phyloP scores from a whole-genome alignment of 2,797 vertebrate species.

The Alectoris magna region DNA sequence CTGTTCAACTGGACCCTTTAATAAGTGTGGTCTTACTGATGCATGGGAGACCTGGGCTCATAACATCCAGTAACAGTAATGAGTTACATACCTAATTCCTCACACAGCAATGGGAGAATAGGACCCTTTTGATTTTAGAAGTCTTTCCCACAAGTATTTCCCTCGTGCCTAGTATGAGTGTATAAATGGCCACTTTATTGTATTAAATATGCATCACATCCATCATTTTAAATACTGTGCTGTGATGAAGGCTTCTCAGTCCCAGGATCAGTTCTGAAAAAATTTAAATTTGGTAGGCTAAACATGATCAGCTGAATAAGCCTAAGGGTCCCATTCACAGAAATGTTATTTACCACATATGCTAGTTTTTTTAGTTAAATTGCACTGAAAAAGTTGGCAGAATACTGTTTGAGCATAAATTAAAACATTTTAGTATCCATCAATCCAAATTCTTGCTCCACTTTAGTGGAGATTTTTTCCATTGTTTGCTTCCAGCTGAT shows the following conservation, averaged over 20 bases:
- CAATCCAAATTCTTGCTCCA: conserved; percentile 32
- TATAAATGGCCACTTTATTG: conserved; percentile 83
- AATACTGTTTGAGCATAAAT: conserved; percentile 74
- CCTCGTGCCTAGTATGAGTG: conserved; percentile 78
- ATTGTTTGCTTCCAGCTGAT: conserved; percentile 51
- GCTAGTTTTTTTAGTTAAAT: conserved; percentile 62
- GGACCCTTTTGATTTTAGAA: conserved; percentile 75
- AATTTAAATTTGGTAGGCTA: conserved; percentile 82
- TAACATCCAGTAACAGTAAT: conserved; percentile 64
- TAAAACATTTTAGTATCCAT: conserved; percentile 74
- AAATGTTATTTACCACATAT: conserved; percentile 72
- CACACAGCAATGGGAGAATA: conserved; percentile 64
- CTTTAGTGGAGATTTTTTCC: conserved; percentile 62
- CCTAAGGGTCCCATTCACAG: conserved; percentile 76
- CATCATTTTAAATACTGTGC: conserved; percentile 81
- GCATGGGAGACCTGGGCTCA: conserved; percentile 34
- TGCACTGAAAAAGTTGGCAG: conserved; percentile 59
- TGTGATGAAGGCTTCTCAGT: conserved; percentile 80
- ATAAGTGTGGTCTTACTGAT: conserved; percentile 23
- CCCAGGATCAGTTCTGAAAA: conserved; percentile 78
- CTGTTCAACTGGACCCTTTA: conserved; percentile 4
- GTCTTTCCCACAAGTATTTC: conserved; percentile 77
- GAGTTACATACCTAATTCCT: conserved; percentile 61
- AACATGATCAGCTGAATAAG: conserved; percentile 74
- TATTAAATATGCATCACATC: conserved; percentile 84